Percentiles rank a stretch among this genome's conserved stretches.
phyloP scores from a whole-genome alignment of 2,113 vertebrate species.

The Cynoglossus semilaevis region DNA sequence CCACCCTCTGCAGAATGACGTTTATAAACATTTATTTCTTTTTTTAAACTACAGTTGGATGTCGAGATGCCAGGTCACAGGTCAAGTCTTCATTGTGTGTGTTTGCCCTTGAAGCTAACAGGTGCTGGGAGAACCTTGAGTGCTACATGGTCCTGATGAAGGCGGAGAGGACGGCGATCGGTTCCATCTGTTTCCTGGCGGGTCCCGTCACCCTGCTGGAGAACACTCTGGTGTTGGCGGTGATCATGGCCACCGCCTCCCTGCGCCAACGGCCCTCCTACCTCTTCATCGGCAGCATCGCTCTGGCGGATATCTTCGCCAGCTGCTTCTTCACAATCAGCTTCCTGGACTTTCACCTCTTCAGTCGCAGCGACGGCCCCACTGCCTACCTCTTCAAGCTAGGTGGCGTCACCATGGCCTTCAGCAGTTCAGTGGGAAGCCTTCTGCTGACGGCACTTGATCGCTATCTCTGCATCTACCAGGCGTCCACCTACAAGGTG shows the following conservation, averaged over 20 bases:
- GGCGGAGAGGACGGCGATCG: slow-evolving; percentile 71
- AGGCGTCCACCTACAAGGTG: slow-evolving; percentile 79
- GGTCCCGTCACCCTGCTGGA: slow-evolving; percentile 84
- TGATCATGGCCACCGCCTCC: slow-evolving; percentile 76
- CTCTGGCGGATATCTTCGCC: slow-evolving; percentile 86
- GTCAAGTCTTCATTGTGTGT: background rate
- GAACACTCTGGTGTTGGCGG: slow-evolving; percentile 80
- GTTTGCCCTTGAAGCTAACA: slow-evolving; percentile 30
- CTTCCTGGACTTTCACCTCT: slow-evolving; percentile 89
- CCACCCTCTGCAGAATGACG: background rate
- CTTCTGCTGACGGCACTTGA: slow-evolving; percentile 89
- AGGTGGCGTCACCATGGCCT: slow-evolving; percentile 85
- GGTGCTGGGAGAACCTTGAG: slow-evolving; percentile 59
- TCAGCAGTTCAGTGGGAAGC: slow-evolving; percentile 88
- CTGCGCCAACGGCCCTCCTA: slow-evolving; percentile 85
- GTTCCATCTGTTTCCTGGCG: slow-evolving; percentile 78
- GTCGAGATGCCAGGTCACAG: too few species aligned
- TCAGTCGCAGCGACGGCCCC: slow-evolving; percentile 49
- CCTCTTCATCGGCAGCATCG: slow-evolving; percentile 88
- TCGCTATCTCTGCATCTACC: slow-evolving; percentile 87
- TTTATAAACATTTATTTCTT: background rate
- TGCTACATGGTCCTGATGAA: slow-evolving; percentile 83
- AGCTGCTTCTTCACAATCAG: slow-evolving; percentile 84
- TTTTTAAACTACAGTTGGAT: background rate
- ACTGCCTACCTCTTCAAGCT: slow-evolving; percentile 85